Base-by-base conservation (phyloP, 2,797 vertebrate species). In the Parambassis ranga region DNA sequence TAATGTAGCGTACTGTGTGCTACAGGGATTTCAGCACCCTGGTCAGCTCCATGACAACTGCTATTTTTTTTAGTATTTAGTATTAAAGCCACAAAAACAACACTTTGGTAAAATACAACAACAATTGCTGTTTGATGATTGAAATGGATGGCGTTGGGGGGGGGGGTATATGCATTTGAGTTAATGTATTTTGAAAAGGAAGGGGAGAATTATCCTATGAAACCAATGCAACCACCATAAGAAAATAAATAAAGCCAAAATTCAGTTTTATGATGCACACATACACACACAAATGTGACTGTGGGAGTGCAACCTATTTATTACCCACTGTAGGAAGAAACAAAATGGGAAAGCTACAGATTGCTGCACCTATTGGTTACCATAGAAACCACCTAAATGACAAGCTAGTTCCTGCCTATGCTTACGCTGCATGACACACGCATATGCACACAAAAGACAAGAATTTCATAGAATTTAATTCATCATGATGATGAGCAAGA, bases 321-420 rank as follows among this genome's bases (percentile, higher is more conserved):
- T 52, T 11, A 47, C 28, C 19, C 23, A 30, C 46, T 16, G 49
- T 1, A 26, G 6, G 33, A 39, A 11, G 33, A 39, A 11, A 44
- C 13, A 1, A 26, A 7, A 62, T 5, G 49, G 10, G 9, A 16
- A 44, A 19, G 13, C 30, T 13, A 18, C 9, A 58, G 60, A 11
- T 23, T 71, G 62, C 70, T 75, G 52, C 53, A 24, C 53, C 74
- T 71, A 23, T 15, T 10, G 28, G 85, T 87, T 71, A 35, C 77
- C 75, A 85, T 81, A 14, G 88, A 43, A 87, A 84, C 86, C 86
- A 60, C 6, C 43, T 19, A 68, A 82, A 18, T 36, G 57, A 57
- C 46, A 64, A 30, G 22, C 49, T 32, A 7, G 15, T 1, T 16
- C 43, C 33, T 59, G 22, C 44, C 44, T 1, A 43, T 59, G 22